Percentiles rank a stretch among this genome's conserved stretches.
Evolutionary conservation across 2,113 vertebrate species (phyloP).

Genomic region (Nicator chloris): DNA sequence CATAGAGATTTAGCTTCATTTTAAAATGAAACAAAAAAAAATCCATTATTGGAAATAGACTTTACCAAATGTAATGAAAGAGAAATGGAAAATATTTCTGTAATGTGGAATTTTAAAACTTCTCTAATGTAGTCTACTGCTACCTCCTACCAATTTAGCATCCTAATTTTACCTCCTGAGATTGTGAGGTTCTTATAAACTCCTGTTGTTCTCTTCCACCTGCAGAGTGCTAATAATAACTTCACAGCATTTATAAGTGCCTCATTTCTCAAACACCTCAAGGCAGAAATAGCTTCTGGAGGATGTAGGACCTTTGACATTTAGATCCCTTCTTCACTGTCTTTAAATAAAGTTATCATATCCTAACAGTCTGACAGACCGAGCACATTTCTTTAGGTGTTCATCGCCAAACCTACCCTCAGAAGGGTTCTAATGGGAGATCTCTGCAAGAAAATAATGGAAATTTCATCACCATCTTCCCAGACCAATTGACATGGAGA

Average conservation of each 20-base stretch:
- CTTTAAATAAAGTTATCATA: background rate
- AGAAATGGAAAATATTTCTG: background rate
- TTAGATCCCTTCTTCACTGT: background rate
- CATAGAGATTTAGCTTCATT: background rate
- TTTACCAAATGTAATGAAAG: background rate
- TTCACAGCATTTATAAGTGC: background rate
- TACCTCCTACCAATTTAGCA: background rate
- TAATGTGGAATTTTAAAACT: background rate
- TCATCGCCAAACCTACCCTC: background rate
- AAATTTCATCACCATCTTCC: background rate
- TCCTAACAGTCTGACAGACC: background rate
- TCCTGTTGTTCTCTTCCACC: background rate
- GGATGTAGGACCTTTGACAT: background rate
- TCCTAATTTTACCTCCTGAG: background rate
- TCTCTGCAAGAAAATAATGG: background rate
- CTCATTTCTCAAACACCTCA: background rate
- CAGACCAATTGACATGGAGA: background rate
- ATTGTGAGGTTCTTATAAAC: background rate
- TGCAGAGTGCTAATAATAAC: background rate
- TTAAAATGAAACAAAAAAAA: background rate
- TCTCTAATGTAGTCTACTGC: background rate
- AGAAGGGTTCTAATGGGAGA: background rate
- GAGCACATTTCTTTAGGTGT: background rate
- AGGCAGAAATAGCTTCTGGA: background rate
- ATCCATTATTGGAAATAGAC: background rate